phyloP scores from a whole-genome alignment of 1,140 invertebrate species.

The Limonius californicus region DNA sequence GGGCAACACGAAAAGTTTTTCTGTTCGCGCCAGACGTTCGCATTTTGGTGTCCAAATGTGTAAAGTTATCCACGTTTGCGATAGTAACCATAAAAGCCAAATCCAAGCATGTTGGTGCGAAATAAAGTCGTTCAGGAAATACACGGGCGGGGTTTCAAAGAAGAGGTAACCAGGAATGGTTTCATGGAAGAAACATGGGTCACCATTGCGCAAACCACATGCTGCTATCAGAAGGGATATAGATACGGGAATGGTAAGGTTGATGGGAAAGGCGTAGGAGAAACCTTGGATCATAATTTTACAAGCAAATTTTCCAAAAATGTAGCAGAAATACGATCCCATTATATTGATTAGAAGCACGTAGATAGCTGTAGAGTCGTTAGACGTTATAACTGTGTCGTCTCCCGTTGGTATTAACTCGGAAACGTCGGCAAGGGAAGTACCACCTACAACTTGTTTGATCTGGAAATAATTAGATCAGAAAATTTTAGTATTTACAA shows the following conservation, averaged over 20 bases:
- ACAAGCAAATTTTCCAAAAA: slow-evolving; percentile 93
- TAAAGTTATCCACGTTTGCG: slow-evolving; percentile 92
- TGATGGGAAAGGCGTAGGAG: slow-evolving; percentile 93
- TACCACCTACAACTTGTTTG: slow-evolving; percentile 52
- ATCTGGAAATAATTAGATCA: slow-evolving; percentile 48
- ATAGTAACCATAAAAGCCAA: slow-evolving; percentile 90
- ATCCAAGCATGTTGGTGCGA: slow-evolving; percentile 87
- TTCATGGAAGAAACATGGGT: slow-evolving; percentile 83
- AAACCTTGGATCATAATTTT: slow-evolving; percentile 96
- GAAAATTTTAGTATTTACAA: not conserved
- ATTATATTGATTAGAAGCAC: slow-evolving; percentile 78
- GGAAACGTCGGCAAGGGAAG: slow-evolving; percentile 66
- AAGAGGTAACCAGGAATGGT: slow-evolving; percentile 85
- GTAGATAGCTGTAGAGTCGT: slow-evolving; percentile 69
- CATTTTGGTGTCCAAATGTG: slow-evolving; percentile 98
- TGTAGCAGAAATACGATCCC: slow-evolving; percentile 82
- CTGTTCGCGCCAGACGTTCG: slow-evolving; percentile 91
- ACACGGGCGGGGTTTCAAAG: slow-evolving; percentile 79
- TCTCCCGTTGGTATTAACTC: slow-evolving; percentile 70
- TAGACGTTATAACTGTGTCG: slow-evolving; percentile 63
- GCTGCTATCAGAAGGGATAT: slow-evolving; percentile 85
- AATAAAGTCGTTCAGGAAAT: slow-evolving; percentile 80
- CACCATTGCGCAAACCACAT: slow-evolving; percentile 79
- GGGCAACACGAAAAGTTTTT: slow-evolving; percentile 92
- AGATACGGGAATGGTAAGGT: slow-evolving; percentile 83